A percentile compares a stretch with the other conserved stretches of the same genome.
Conservation (phyloP, 2,797 vertebrate genomes). For the Nothura maculosa region DNA sequence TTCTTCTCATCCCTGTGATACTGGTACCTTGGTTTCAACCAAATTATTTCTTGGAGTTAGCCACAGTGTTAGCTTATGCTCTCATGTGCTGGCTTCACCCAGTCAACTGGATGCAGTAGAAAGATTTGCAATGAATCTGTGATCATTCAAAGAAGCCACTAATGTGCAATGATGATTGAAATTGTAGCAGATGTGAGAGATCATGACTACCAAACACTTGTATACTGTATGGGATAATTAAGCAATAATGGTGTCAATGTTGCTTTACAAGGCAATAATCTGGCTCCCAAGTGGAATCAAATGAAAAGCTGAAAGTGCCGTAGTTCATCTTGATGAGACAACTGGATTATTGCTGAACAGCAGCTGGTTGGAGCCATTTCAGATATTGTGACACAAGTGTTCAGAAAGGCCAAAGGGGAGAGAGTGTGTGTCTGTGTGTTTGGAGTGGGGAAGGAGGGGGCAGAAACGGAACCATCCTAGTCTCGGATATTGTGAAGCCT, state of each 20-base stretch:
- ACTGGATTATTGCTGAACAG: conserved; percentile 36
- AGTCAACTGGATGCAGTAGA: background rate
- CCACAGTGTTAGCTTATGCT: background rate
- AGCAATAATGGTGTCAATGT: conserved; percentile 48
- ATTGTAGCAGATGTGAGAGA: conserved; percentile 54
- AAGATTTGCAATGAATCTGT: background rate
- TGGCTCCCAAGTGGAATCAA: conserved; percentile 63
- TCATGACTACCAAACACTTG: conserved; percentile 32
- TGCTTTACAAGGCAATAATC: conserved; percentile 67
- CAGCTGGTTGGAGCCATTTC: conserved; percentile 40
- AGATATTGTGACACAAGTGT: conserved; percentile 20
- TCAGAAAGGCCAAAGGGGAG: background rate
- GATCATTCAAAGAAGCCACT: background rate
- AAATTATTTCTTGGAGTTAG: conserved; percentile 8
- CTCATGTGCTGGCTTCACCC: background rate
- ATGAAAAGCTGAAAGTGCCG: conserved; percentile 45
- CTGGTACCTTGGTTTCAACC: background rate
- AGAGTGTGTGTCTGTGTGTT: background rate
- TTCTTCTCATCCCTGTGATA: background rate
- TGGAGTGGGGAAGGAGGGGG: background rate
- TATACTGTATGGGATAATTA: conserved; percentile 39
- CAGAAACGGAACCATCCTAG: background rate
- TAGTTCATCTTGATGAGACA: conserved; percentile 38
- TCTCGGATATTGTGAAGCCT: background rate
- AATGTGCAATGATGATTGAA: conserved; percentile 23